These are phyloP conservation scores for Lethocerus indicus DNA, from an alignment of 1,140 invertebrate species.

Conservation along the genomic window DNA sequence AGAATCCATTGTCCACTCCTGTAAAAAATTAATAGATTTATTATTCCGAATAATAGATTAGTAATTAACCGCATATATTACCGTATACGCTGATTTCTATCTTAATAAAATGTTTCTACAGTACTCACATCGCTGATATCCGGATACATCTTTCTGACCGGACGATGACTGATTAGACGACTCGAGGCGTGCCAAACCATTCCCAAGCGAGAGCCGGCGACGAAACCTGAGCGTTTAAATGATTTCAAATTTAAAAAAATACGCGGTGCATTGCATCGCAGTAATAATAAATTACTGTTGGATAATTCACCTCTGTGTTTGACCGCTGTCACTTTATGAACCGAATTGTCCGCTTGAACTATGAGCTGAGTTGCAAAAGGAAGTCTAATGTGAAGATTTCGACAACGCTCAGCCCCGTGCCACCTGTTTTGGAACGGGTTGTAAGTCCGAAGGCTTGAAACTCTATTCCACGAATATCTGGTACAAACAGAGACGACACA, in stretches of 20 bases:
- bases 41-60: no score
- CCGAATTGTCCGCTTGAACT: constrained; percentile 15
- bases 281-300: no score
- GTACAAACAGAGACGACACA: constrained; percentile 3
- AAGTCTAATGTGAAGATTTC: constrained; percentile 36
- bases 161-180: constrained; percentile 11
- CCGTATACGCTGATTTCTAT: no score
- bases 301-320: constrained; percentile 22
- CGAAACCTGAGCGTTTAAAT: constrained; percentile 17
- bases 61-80: no score
- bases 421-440: constrained; percentile 37
- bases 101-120: background rate
- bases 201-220: constrained; percentile 18
- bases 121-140: constrained; percentile 16
- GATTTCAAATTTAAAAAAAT: constrained; percentile 3
- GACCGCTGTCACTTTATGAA: constrained; percentile 18
- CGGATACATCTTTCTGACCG: constrained; percentile 3
- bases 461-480: constrained; percentile 36
- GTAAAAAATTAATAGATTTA: constrained; percentile 13
- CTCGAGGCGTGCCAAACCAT: constrained; percentile 20
- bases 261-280: no score
- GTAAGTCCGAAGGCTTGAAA: constrained; percentile 33
- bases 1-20: constrained; percentile 23
- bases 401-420: constrained; percentile 34
- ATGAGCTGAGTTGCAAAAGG: constrained; percentile 25